Evolutionary conservation across 2,888 invertebrate species (phyloP).

Genomic region (Tuta absoluta): DNA sequence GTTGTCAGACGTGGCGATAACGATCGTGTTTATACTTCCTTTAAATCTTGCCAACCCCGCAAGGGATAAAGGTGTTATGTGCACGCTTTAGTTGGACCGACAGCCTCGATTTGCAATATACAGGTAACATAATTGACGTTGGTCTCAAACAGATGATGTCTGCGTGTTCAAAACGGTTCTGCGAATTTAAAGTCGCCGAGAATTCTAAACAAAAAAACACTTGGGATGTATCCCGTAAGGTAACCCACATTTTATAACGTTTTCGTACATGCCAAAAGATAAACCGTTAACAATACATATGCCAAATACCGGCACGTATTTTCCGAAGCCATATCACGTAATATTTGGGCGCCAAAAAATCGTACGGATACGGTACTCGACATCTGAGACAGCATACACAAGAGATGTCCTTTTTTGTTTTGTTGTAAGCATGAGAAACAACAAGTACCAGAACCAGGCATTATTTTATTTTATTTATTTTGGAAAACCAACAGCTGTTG

Average conservation of each 20-base stretch:
- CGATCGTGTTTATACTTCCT: no score
- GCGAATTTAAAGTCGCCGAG: not conserved
- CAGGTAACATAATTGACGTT: not conserved
- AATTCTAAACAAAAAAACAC: constrained; percentile 1
- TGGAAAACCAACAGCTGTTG: no score
- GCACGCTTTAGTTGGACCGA: no score
- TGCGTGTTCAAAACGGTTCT: not conserved
- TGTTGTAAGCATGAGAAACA: not conserved
- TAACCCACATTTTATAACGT: constrained; percentile 14
- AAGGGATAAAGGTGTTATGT: no score
- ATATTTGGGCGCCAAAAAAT: constrained; percentile 30
- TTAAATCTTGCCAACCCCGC: no score
- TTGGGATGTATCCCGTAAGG: constrained; percentile 13
- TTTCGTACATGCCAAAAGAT: constrained; percentile 26
- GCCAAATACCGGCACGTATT: not conserved
- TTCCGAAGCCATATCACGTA: constrained; percentile 18
- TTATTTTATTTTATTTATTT: no score
- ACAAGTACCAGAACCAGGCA: no score
- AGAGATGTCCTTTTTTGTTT: not conserved
- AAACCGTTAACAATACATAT: constrained; percentile 34
- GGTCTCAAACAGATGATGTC: not conserved
- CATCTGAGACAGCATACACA: constrained; percentile 22
- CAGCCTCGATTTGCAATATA: no score
- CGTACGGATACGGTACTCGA: constrained; percentile 31
- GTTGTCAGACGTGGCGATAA: no score